Base-by-base conservation (phyloP, 37 sponge, comb jelly and placozoan species). In the Oopsacas minuta region DNA sequence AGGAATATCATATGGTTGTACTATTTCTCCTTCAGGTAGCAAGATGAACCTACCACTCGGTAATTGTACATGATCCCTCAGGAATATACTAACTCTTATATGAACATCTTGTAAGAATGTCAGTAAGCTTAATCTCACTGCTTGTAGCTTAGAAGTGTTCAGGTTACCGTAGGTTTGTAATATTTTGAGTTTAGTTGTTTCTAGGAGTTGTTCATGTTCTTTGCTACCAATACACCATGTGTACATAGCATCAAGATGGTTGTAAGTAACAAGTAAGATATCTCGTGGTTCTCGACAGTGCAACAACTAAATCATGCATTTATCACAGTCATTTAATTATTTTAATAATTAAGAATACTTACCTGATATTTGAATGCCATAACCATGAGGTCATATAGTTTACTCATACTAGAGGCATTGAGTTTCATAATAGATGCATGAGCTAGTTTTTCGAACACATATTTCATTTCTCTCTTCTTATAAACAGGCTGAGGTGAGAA, bases 351-450 rank as follows among this genome's bases (percentile, higher is more conserved):
- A 0, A 30, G 12, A 0, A 49, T 39, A 49, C 1, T 51, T 52
- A 94, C 95, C 92, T 96, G 92, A 52, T 96, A 91, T 53, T 96
- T 96, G 84, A 90, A 81, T 0, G 96, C 90, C 96, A 96, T 96
- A 22, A 89, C 36, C 94, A 96, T 96, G 52, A 96, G 87, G 46
- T 96, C 96, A 37, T 89, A 96, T 0, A 96, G 92, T 91, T 93
- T 93, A 46, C 92, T 92, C 96, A 93, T 93, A 36, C 93, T 93
- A 42, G 85, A 83, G 32, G 87, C 35, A 51, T 90, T 94, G 28
- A 97, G 92, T 81, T 89, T 92, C 95, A 94, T 97, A 38, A 94
- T 94, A 46, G 95, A 93, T 52, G 95, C 88, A 82, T 97, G 98
- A 0, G 95, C 98, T 23, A 97, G 87, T 52, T 86, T 38, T 23